Evolutionary conservation across 2,113 vertebrate species (phyloP).

Genomic region (Cavia aperea): DNA sequence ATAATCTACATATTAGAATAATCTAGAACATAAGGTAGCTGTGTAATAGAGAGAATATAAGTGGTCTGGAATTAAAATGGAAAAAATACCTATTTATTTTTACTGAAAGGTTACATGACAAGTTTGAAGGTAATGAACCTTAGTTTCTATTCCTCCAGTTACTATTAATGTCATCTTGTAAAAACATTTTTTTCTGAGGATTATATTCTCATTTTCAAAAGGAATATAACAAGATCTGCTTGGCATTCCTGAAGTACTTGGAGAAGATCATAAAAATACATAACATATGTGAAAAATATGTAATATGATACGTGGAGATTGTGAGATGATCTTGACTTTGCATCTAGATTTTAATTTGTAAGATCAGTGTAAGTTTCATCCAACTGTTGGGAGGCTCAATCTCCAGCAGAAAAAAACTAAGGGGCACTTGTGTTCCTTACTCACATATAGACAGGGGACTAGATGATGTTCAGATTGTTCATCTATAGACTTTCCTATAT

Average conservation of each 20-base stretch:
- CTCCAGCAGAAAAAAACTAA: neutral
- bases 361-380: neutral
- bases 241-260: neutral
- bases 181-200: neutral
- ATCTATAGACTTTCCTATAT: neutral
- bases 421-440: accelerated
- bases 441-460: neutral
- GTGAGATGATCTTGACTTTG: neutral
- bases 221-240: neutral
- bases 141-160: neutral
- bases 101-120: neutral
- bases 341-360: neutral
- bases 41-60: neutral
- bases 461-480: neutral
- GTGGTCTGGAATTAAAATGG: neutral
- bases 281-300: neutral
- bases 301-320: neutral
- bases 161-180: neutral
- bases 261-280: neutral
- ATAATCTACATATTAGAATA: neutral
- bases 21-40: neutral
- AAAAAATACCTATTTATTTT: neutral
- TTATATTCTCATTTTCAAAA: slow-evolving; percentile 12
- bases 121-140: neutral
- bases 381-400: neutral